A percentile compares a stretch with the other conserved stretches of the same genome.
Evolutionary conservation across 2,113 vertebrate genomes (phyloP).

Genomic region (Hyla sarda): DNA sequence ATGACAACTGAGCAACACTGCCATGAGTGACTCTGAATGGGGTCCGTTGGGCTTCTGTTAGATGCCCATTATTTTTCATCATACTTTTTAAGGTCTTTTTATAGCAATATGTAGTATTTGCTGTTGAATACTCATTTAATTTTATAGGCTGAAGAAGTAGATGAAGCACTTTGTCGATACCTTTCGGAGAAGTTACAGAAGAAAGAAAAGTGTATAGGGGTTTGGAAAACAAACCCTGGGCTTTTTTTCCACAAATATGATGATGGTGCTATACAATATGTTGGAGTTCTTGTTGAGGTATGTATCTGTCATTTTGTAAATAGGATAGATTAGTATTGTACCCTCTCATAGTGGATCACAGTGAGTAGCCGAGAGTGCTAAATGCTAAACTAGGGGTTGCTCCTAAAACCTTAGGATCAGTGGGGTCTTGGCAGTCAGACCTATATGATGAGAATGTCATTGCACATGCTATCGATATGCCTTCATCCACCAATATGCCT

Average conservation of each 20-base stretch:
- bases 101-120: neutral
- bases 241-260: constrained; percentile 66
- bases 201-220: constrained; percentile 69
- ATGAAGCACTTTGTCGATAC: constrained; percentile 63
- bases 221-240: constrained; percentile 70
- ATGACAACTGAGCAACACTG: too few species aligned
- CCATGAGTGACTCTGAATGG: too few species aligned
- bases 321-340: neutral
- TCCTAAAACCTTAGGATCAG: too few species aligned
- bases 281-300: constrained; percentile 69
- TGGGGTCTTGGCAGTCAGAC: too few species aligned
- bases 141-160: constrained; percentile 69
- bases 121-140: neutral
- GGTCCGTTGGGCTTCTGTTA: too few species aligned
- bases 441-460: too few species aligned
- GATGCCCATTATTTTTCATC: too few species aligned
- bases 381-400: too few species aligned
- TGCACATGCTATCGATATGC: too few species aligned
- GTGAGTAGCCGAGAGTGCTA: too few species aligned
- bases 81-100: neutral
- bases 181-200: constrained; percentile 65
- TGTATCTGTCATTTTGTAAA: neutral
- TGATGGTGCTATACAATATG: constrained; percentile 68
- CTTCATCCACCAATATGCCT: too few species aligned
- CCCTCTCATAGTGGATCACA: too few species aligned